Base-by-base conservation (phyloP, 2,113 vertebrate genomes). In the Electrona antarctica region DNA sequence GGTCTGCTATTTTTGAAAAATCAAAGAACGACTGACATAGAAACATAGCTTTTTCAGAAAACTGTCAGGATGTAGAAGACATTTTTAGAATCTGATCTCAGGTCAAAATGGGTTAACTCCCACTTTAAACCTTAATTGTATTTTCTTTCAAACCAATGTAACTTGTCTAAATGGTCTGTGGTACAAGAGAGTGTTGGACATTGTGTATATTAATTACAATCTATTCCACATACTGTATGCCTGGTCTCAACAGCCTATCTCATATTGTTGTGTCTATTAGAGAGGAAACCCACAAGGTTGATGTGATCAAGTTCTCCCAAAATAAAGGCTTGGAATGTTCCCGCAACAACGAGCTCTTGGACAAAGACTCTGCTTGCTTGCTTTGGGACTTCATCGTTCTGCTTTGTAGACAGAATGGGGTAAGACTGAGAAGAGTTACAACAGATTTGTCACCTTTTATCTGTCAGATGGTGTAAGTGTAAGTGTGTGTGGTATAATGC, bases 291-390 rank as follows among this genome's bases (percentile, higher is more conserved):
- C 98, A 99, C 80, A 99, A 99, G 90, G 97, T 98, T 80, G 98
- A 99, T 7, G 98, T 99, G 49, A 99, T 99, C 73, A 99, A 97
- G 82, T 99, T 98, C 91, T 95, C 97, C 70, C 97, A 98, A 82
- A 98, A 94, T 83, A 98, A 97, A 92, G 93, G 94, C 9, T 74
- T 95, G 15, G 93, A 94, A 65, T 98, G 96, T 85, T 90, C 94
- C 15, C 95, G 95, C 60, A 94, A 95, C 0, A 95, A 96, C 62
- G 90, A 81, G 69, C 83, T 99, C 70, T 84, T 99, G 15, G 98
- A 99, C 90, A 95, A 94, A 81, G 97, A 98, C 80, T 99, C 98
- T 28, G 95, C 97, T 6, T 92, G 90, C 73, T 94, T 99, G 6
- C 94, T 99, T 51, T 99, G 98, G 98, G 96, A 96, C 69, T 96